These are phyloP conservation scores for Heterotilapia buettikoferi DNA, from an alignment of 2,113 vertebrate species.

Conservation along the genomic window DNA sequence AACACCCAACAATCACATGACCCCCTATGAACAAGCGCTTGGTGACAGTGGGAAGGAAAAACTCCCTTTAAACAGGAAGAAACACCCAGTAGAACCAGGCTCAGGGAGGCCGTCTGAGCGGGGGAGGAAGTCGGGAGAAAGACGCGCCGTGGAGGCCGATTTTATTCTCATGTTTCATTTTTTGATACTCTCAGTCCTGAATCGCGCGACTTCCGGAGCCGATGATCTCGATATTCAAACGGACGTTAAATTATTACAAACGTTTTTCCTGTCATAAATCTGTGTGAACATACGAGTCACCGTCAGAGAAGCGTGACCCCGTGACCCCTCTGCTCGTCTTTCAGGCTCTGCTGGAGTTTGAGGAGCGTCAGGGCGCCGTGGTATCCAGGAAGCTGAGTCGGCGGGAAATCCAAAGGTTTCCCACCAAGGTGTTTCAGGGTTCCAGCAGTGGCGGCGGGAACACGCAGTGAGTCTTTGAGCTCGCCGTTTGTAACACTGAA, in stretches of 20 bases:
- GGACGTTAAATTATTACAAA: background rate
- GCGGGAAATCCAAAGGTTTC: constrained; percentile 67
- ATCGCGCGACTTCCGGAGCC: background rate
- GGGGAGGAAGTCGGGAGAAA: background rate
- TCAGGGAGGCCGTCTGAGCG: background rate
- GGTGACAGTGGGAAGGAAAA: background rate
- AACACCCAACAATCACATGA: background rate
- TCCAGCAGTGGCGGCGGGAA: constrained; percentile 36
- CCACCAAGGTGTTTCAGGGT: constrained; percentile 59
- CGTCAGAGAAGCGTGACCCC: background rate
- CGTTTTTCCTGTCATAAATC: background rate
- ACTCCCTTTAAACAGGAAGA: background rate
- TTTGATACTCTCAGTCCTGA: background rate
- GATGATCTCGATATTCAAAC: background rate
- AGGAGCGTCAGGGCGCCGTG: constrained; percentile 70
- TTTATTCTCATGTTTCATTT: background rate
- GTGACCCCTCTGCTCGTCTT: background rate
- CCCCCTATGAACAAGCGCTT: background rate
- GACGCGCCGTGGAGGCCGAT: background rate
- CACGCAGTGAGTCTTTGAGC: constrained; percentile 57
- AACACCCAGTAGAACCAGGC: background rate
- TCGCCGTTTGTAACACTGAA: background rate
- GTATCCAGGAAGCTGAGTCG: constrained; percentile 58
- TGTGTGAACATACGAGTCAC: background rate
- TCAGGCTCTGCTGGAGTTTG: constrained; percentile 72